Percentiles rank a stretch among this genome's conserved stretches.
Evolutionary conservation across 2,888 invertebrate species (phyloP).

Genomic region (Frankliniella fusca): DNA sequence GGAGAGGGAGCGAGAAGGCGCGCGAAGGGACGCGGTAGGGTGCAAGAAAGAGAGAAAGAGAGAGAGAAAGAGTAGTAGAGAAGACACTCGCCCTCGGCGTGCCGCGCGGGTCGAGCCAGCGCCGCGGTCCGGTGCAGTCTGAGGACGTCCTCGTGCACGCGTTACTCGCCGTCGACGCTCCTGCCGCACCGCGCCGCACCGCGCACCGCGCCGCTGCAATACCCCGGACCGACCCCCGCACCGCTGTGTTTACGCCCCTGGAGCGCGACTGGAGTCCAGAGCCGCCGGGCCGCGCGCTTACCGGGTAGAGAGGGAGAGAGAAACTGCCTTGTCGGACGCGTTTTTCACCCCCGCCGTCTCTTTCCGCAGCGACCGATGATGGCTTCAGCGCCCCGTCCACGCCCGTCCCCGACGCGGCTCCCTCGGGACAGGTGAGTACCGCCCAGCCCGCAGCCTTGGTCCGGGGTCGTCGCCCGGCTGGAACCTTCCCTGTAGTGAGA

Average conservation of each 20-base stretch:
- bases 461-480: too few relatives aligned
- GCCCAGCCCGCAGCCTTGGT: too few relatives aligned
- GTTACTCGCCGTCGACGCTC: neutral
- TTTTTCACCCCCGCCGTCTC: neutral
- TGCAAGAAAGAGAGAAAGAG: neutral
- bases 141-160: neutral
- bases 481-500: neutral
- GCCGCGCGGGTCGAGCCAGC: neutral
- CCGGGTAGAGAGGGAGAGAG: too few relatives aligned
- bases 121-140: conserved; percentile 1
- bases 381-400: neutral
- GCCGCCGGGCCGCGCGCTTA: neutral
- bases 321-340: neutral
- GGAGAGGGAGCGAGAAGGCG: neutral
- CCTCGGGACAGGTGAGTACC: neutral
- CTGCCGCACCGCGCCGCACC: neutral
- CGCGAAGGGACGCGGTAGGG: neutral
- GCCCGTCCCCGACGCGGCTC: neutral
- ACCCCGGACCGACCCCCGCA: neutral
- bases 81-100: neutral
- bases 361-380: neutral
- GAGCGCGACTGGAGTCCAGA: neutral
- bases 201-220: neutral
- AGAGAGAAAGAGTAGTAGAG: neutral
- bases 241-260: too few relatives aligned